Conservation (phyloP, 2,888 invertebrate species). For the Campoletis raptor region DNA sequence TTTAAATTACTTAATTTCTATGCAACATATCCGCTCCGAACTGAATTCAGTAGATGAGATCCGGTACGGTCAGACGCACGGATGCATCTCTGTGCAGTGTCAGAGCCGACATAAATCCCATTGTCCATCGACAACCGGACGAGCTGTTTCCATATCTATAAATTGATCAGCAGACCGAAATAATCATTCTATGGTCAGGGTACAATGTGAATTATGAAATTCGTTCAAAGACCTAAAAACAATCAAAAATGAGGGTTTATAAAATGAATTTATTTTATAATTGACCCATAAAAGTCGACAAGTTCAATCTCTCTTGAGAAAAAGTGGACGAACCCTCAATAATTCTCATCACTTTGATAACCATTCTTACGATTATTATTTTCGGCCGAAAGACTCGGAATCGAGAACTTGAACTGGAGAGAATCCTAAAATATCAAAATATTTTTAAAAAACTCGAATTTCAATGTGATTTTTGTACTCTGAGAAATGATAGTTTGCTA, state of each 20-base stretch:
- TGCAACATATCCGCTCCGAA: background rate
- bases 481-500: background rate
- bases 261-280: background rate
- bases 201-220: slow-evolving; percentile 42
- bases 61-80: slow-evolving; percentile 44
- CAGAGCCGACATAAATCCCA: slow-evolving; percentile 21
- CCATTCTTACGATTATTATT: background rate
- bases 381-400: background rate
- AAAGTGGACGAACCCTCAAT: background rate
- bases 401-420: background rate
- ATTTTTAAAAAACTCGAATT: background rate
- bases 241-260: slow-evolving; percentile 3
- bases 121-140: slow-evolving; percentile 47
- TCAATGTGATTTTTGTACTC: background rate
- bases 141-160: slow-evolving; percentile 56
- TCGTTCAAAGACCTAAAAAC: background rate
- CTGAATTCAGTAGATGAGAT: slow-evolving; percentile 32
- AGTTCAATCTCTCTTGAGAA: background rate
- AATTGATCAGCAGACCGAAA: slow-evolving; percentile 80
- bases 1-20: background rate
- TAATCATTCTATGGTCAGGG: slow-evolving; percentile 77
- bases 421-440: background rate
- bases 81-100: background rate
- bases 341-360: background rate
- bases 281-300: background rate